Evolutionary conservation across 2,888 invertebrate genomes (phyloP).

Genomic region (Neoascia interrupta): DNA sequence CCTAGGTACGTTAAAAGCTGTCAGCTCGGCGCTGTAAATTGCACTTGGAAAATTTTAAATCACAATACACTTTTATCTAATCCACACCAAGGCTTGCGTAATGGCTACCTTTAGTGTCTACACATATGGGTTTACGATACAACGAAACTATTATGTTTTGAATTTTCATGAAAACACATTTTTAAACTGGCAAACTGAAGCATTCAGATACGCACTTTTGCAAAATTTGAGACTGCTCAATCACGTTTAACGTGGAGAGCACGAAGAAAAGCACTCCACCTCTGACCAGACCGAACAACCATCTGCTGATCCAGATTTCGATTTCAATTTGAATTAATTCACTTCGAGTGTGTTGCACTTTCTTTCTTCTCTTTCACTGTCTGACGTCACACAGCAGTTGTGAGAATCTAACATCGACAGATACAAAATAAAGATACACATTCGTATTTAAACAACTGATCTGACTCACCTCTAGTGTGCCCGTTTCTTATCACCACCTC

Average conservation of each 20-base stretch:
- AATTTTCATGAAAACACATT: no score
- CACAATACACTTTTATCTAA: no score
- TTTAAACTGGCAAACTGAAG: no score
- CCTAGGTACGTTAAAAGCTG: no score
- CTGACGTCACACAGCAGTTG: slow-evolving; percentile 43
- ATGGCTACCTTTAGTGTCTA: no score
- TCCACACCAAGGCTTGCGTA: no score
- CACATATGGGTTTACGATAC: no score
- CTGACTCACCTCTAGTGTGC: slow-evolving; percentile 47
- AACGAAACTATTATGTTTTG: no score
- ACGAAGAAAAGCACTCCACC: slow-evolving; percentile 4
- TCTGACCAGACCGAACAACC: neutral
- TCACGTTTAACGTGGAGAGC: no score
- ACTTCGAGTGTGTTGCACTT: slow-evolving; percentile 52
- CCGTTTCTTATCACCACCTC: slow-evolving; percentile 29
- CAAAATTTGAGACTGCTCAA: no score
- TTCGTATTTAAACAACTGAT: slow-evolving; percentile 17
- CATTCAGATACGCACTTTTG: slow-evolving; percentile 7
- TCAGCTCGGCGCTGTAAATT: no score
- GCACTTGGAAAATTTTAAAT: no score
- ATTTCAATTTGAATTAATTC: slow-evolving; percentile 51
- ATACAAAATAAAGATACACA: neutral
- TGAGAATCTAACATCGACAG: neutral
- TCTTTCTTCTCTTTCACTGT: slow-evolving; percentile 24
- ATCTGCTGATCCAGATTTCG: slow-evolving; percentile 50